These are phyloP conservation scores for Channa maculata DNA, from an alignment of 2,113 vertebrate genomes.

Conservation along the genomic window DNA sequence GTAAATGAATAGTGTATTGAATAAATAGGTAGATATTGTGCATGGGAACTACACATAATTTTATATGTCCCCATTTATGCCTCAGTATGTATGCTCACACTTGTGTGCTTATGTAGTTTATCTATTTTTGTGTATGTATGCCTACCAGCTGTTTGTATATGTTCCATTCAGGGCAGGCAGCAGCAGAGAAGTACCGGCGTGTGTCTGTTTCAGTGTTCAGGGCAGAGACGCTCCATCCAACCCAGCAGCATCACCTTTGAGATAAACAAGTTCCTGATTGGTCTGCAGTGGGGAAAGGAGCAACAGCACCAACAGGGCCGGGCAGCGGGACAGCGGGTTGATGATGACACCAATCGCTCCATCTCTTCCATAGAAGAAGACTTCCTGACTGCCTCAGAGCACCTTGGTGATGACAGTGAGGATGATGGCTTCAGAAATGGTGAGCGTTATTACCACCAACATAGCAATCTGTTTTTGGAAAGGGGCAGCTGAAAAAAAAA, in stretches of 20 bases:
- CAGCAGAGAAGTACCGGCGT: constrained; percentile 87
- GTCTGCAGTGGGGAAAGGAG: constrained; percentile 91
- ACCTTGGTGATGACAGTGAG: constrained; percentile 93
- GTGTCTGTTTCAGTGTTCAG: constrained; percentile 90
- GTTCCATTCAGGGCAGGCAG: constrained; percentile 77
- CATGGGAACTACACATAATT: neutral
- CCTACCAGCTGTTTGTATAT: constrained; percentile 31
- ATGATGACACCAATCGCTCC: constrained; percentile 96
- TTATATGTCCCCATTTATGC: too few species aligned
- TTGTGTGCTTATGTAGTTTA: neutral
- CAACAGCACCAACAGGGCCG: constrained; percentile 84
- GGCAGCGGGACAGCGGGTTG: constrained; percentile 78
- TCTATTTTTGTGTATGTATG: constrained; percentile 4
- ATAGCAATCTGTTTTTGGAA: neutral
- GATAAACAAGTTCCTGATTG: constrained; percentile 96
- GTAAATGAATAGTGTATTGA: constrained; percentile 7
- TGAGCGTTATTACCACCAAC: constrained; percentile 58
- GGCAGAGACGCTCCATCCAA: constrained; percentile 80
- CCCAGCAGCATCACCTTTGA: constrained; percentile 90
- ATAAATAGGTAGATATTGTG: constrained; percentile 2
- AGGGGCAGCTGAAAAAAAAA: neutral
- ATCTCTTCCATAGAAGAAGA: constrained; percentile 97
- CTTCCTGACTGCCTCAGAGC: constrained; percentile 94
- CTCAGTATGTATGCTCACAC: too few species aligned
- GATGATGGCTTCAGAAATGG: constrained; percentile 88